These are phyloP conservation scores for Valencia hispanica DNA, from an alignment of 2,797 vertebrate genomes.

Conservation along the genomic window DNA sequence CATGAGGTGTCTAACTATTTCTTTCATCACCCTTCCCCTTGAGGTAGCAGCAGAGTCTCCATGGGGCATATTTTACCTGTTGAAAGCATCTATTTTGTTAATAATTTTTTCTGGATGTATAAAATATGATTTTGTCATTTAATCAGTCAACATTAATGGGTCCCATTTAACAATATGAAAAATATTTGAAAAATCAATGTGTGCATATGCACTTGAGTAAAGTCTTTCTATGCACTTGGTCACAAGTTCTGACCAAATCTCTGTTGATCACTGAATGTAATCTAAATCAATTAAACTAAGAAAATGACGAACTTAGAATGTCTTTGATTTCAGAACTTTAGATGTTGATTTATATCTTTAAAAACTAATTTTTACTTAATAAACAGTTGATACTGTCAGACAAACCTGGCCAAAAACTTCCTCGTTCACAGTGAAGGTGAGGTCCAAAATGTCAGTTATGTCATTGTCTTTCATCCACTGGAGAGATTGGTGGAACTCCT, in stretches of 20 bases:
- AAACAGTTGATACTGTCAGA: not conserved
- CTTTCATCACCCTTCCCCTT: not conserved
- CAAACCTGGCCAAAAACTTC: slow-evolving; percentile 97
- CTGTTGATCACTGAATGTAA: no score
- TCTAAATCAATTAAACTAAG: not conserved
- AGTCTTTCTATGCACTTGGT: not conserved
- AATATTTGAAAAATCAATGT: no score
- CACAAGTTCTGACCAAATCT: not conserved
- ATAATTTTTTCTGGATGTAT: not conserved
- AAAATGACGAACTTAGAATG: not conserved
- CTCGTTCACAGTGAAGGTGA: slow-evolving; percentile 97
- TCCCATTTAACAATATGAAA: not conserved
- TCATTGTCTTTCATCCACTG: slow-evolving; percentile 99
- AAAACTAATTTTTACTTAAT: no score
- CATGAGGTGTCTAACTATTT: not conserved
- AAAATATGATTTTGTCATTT: not conserved
- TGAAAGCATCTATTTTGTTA: not conserved
- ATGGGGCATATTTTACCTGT: not conserved
- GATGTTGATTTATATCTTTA: not conserved
- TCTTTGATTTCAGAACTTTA: not conserved
- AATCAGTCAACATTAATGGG: not conserved
- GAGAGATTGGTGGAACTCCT: slow-evolving; percentile 97
- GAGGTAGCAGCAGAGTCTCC: not conserved
- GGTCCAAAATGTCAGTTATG: slow-evolving; percentile 96
- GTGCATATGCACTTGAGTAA: not conserved